Conservation (phyloP, 92 coral and sea anemone genomes). For the Montipora capitata region DNA sequence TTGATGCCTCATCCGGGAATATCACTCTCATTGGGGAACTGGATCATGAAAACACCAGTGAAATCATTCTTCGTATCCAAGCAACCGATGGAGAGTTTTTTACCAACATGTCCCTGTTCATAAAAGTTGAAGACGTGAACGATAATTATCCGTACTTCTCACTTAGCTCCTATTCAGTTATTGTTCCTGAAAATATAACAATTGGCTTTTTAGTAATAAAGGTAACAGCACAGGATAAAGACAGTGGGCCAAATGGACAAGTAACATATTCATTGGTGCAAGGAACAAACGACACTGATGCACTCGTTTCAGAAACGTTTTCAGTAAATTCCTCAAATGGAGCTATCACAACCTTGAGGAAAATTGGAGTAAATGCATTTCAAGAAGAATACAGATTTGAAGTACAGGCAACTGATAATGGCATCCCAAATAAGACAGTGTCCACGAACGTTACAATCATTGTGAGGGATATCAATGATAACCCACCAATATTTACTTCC, state of each 20-base stretch:
- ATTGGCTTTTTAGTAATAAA: not conserved
- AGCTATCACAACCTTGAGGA: constrained; percentile 13
- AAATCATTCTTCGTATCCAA: not conserved
- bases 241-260: constrained; percentile 64
- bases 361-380: not conserved
- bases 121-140: constrained; percentile 69
- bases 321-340: not conserved
- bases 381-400: not conserved
- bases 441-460: constrained; percentile 41
- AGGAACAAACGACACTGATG: not conserved
- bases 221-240: constrained; percentile 71
- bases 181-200: constrained; percentile 60
- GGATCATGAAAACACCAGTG: constrained; percentile 4
- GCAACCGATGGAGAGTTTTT: constrained; percentile 17
- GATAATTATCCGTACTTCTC: constrained; percentile 84
- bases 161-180: constrained; percentile 10
- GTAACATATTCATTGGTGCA: constrained; percentile 38
- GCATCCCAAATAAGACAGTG: constrained; percentile 43
- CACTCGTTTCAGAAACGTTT: not conserved
- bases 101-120: not conserved
- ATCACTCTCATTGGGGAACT: not conserved
- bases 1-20: constrained; percentile 20
- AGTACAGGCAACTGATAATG: constrained; percentile 52
- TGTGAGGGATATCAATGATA: constrained; percentile 27
- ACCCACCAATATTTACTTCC: not conserved